Evolutionary conservation across 2,888 invertebrate genomes (phyloP).

Genomic region (Alentia gelatinosa): DNA sequence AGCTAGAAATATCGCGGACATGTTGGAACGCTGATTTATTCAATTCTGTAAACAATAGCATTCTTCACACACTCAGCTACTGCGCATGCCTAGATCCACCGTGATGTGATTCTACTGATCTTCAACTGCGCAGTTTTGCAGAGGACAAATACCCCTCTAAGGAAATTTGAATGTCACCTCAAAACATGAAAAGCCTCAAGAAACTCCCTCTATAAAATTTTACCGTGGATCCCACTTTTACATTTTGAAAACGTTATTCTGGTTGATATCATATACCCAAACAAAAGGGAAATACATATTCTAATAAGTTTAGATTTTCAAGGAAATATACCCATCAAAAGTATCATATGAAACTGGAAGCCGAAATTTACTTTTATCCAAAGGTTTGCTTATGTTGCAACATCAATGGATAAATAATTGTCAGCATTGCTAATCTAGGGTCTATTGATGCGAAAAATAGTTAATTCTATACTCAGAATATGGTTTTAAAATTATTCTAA

Average conservation of each 20-base stretch:
- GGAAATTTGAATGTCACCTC: not conserved
- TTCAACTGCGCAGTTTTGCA: not conserved
- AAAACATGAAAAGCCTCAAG: not conserved
- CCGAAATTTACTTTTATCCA: not conserved
- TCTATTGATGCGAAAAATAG: not conserved
- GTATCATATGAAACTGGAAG: not conserved
- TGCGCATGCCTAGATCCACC: not conserved
- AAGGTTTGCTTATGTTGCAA: not conserved
- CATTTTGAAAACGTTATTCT: not conserved
- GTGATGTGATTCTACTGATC: not conserved
- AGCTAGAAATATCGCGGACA: not conserved
- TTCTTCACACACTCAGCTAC: not conserved
- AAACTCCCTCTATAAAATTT: not conserved
- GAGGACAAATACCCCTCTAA: not conserved
- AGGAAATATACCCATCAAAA: not conserved
- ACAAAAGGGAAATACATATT: not conserved
- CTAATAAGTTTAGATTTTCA: not conserved
- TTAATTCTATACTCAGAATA: not conserved
- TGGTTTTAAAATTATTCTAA: not conserved
- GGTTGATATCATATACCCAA: not conserved
- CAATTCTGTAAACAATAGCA: not conserved
- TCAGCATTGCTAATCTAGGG: too few species aligned
- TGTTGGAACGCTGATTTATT: too few species aligned
- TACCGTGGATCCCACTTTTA: not conserved
- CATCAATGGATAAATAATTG: not conserved